Percentiles rank a stretch among this genome's conserved stretches.
Evolutionary conservation across 1,140 invertebrate genomes (phyloP).

Genomic region (Cardiocondyla obscurior): DNA sequence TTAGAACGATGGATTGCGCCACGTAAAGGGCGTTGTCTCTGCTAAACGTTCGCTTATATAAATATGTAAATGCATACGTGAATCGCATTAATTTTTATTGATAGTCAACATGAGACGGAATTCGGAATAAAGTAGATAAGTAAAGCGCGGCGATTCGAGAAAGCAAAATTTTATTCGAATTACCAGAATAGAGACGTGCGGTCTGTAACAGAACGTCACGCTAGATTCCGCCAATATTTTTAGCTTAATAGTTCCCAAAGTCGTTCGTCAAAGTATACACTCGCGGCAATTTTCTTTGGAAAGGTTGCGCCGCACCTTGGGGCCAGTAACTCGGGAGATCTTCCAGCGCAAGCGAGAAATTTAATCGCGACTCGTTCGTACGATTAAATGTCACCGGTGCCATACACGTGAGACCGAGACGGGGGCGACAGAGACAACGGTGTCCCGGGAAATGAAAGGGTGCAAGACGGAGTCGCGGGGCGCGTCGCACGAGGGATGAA

Average conservation of each 20-base stretch:
- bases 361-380: conserved; percentile 60
- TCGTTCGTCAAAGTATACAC: conserved; percentile 33
- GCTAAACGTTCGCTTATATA: not conserved
- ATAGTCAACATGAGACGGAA: not conserved
- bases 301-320: conserved; percentile 11
- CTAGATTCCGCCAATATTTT: conserved; percentile 2
- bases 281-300: conserved; percentile 31
- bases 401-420: conserved; percentile 57
- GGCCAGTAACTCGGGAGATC: conserved; percentile 35
- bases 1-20: conserved; percentile 19
- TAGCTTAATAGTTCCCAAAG: conserved; percentile 25
- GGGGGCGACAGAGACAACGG: not conserved
- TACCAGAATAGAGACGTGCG: not conserved
- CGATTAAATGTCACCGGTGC: conserved; percentile 60
- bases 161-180: not conserved
- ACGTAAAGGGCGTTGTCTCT: not conserved
- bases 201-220: no score
- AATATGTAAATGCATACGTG: not conserved
- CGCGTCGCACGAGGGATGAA: not conserved
- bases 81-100: not conserved
- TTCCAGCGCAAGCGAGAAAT: conserved; percentile 45
- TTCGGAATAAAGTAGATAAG: not conserved
- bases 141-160: not conserved
- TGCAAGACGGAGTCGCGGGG: conserved; percentile 7
- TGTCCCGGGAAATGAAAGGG: conserved; percentile 36